Evolutionary conservation across 2,797 vertebrate species (phyloP).

Genomic region (Melanotaenia trifasciata): DNA sequence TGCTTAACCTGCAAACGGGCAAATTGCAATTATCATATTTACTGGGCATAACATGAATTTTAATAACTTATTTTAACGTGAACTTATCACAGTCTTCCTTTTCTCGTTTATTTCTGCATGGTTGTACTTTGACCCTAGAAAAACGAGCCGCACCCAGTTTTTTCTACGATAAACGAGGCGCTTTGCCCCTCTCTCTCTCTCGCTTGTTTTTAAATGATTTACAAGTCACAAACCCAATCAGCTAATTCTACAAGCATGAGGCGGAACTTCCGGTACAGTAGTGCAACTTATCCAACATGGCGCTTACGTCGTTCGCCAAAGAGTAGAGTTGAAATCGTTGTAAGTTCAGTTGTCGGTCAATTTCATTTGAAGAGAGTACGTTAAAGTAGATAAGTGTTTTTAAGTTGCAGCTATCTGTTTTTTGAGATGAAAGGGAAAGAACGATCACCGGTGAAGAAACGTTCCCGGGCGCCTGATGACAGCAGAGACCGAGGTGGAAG

Average conservation of each 20-base stretch:
- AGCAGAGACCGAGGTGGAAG: constrained; percentile 90
- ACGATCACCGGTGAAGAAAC: constrained; percentile 93
- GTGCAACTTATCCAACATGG: constrained; percentile 69
- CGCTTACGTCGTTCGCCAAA: constrained; percentile 47
- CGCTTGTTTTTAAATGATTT: constrained; percentile 8
- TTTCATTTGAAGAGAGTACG: not conserved
- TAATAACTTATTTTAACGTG: not conserved
- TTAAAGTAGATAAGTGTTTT: not conserved
- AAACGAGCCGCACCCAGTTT: constrained; percentile 53
- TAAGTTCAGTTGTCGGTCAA: constrained; percentile 20
- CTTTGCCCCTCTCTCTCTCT: not conserved
- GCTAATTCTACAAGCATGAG: constrained; percentile 2
- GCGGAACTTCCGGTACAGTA: constrained; percentile 62
- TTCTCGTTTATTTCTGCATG: not conserved
- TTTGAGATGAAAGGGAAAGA: constrained; percentile 93
- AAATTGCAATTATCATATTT: not conserved
- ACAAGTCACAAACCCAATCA: constrained; percentile 54
- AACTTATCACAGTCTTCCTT: not conserved
- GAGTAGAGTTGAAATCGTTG: constrained; percentile 31
- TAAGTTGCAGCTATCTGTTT: not conserved
- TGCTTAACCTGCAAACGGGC: not conserved
- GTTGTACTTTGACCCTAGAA: constrained; percentile 44
- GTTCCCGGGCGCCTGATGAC: constrained; percentile 89
- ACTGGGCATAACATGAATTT: not conserved
- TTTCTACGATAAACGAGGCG: constrained; percentile 21